These are phyloP conservation scores for Nothura maculosa DNA, from an alignment of 2,797 vertebrate species.

Conservation along the genomic window DNA sequence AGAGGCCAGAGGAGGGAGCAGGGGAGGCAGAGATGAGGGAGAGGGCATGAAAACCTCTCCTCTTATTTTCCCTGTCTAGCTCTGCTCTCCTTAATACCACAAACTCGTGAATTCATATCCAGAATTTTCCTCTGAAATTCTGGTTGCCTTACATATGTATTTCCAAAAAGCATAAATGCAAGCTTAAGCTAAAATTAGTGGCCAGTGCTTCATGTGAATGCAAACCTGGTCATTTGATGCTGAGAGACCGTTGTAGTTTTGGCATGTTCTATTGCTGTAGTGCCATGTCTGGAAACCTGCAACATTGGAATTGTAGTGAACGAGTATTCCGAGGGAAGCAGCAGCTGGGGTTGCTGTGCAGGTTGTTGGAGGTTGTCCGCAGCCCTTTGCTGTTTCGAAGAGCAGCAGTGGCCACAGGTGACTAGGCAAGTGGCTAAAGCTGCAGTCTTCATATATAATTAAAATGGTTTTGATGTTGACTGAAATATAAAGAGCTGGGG, in stretches of 20 bases:
- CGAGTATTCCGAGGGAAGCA: background rate
- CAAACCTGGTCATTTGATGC: background rate
- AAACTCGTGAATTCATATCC: background rate
- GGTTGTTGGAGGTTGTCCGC: background rate
- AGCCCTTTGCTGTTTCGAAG: background rate
- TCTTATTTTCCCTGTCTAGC: background rate
- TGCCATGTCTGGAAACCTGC: accelerated
- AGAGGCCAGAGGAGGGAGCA: background rate
- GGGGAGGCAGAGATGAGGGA: background rate
- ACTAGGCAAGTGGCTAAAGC: accelerated
- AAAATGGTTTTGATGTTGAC: background rate
- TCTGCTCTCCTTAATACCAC: background rate
- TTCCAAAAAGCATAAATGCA: background rate
- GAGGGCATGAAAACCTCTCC: background rate
- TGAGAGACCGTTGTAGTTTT: background rate
- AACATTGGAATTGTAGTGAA: background rate
- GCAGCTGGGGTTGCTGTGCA: background rate
- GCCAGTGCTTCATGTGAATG: background rate
- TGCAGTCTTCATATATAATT: background rate
- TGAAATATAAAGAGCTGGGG: background rate
- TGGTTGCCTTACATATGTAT: background rate
- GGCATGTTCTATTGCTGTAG: background rate
- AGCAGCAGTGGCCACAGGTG: background rate
- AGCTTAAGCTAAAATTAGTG: background rate
- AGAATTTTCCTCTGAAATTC: background rate